Base-by-base conservation (phyloP, 2,797 vertebrate species). In the Sparidentex hasta region DNA sequence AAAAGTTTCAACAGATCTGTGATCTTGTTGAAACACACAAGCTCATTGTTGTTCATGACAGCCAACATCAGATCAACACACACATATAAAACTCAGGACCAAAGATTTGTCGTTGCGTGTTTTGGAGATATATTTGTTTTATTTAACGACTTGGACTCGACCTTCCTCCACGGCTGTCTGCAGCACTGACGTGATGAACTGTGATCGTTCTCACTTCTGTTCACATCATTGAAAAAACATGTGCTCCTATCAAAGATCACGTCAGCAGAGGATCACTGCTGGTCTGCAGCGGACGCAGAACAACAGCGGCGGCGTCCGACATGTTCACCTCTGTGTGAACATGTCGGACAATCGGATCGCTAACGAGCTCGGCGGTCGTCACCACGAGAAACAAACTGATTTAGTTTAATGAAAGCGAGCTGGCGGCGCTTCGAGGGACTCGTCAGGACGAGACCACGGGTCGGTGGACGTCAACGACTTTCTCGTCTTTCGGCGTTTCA, bases 361-460 rank as follows among this genome's bases (percentile, higher is more conserved):
- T 84, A 74, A 80, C 8, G 18, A 76, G 69, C 54, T 54, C 21
- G 0, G 44, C 0, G 18, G 14, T 33, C 0, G 14, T 48, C 48
- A 18, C 5, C 20, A 6, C 16, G 46, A 71, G 0, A 72, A 55
- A 41, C 41, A n/a, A 57, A 58, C 17, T 8, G 2, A 23, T 67
- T 56, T 20, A 70, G 65, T 78, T 59, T 38, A 52, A 58, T 44
- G 51, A 76, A 59, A 27, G 18, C 0, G 21, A 9, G 21, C 13
- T 18, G 1, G 13, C 50, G 2, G 0, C 13, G 46, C 64, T 78
- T 56, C 0, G 44, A 74, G 73, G 63, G 65, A 50, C 69, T 83
- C 74, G 5, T 83, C 80, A 77, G 56, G 25, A 29, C 1, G 4
- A 65, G 16, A 14, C 29, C 11, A 0, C 27, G 18, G 50, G 54